Conservation (phyloP, 2,113 vertebrate genomes). For the Cololabis saira region DNA sequence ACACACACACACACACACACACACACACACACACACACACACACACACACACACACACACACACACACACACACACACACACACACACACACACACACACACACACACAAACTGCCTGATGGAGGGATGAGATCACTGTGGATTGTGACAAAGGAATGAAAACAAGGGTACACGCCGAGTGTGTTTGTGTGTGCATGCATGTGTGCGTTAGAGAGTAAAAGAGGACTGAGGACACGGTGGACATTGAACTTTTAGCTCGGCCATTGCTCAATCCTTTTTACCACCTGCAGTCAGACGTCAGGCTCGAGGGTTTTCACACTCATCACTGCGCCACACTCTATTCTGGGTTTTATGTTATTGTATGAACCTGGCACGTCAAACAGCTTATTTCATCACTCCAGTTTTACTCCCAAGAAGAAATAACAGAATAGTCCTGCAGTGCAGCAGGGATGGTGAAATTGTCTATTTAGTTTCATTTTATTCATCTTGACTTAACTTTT, state of each 20-base stretch:
- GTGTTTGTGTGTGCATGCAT: constrained; percentile 17
- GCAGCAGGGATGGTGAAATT: constrained; percentile 26
- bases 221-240: constrained; percentile 9
- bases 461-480: no score
- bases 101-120: constrained; percentile 62
- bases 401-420: constrained; percentile 24
- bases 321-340: constrained; percentile 6
- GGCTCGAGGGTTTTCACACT: constrained; percentile 22
- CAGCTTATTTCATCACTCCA: constrained; percentile 45
- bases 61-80: constrained; percentile 56
- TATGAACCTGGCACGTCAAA: constrained; percentile 28
- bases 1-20: constrained; percentile 58
- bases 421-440: constrained; percentile 19
- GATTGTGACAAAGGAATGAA: constrained; percentile 74
- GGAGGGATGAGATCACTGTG: constrained; percentile 76
- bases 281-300: constrained; percentile 1
- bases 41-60: constrained; percentile 57
- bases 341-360: constrained; percentile 50
- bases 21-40: constrained; percentile 54
- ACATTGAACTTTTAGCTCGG: constrained; percentile 26
- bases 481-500: no score
- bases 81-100: constrained; percentile 55
- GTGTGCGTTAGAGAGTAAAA: constrained; percentile 30
- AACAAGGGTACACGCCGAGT: constrained; percentile 53
- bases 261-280: not conserved